Evolutionary conservation across 2,797 vertebrate species (phyloP).

Genomic region (Micropoecilia bifurca): DNA sequence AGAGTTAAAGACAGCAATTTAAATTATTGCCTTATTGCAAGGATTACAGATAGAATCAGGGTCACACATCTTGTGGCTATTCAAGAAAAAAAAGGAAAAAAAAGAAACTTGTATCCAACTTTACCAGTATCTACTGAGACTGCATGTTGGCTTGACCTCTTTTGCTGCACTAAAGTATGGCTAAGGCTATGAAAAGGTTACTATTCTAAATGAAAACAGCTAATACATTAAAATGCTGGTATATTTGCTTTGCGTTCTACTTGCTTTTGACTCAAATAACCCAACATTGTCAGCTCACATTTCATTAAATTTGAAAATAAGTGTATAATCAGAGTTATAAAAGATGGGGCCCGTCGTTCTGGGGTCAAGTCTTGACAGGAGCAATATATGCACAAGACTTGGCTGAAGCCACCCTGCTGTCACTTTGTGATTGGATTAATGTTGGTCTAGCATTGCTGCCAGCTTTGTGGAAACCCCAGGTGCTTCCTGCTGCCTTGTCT

Average conservation of each 20-base stretch:
- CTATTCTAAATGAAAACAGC: neutral
- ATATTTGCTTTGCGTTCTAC: neutral
- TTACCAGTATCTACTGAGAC: neutral
- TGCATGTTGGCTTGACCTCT: neutral
- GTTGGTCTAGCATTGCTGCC: slow-evolving; percentile 40
- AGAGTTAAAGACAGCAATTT: neutral
- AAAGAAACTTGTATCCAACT: neutral
- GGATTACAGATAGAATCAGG: neutral
- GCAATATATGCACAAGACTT: slow-evolving; percentile 80
- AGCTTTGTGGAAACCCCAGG: slow-evolving; percentile 63
- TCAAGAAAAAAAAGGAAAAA: neutral
- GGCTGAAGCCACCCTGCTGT: slow-evolving; percentile 73
- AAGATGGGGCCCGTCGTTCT: slow-evolving; percentile 29
- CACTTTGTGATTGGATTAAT: slow-evolving; percentile 70
- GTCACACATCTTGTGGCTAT: neutral
- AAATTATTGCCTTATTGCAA: neutral
- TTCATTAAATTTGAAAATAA: neutral
- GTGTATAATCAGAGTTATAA: slow-evolving; percentile 5
- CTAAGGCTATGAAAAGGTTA: neutral
- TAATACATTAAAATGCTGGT: neutral
- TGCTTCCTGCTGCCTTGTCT: slow-evolving; percentile 66
- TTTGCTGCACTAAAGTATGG: neutral
- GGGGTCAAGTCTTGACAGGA: slow-evolving; percentile 71
- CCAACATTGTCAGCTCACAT: neutral
- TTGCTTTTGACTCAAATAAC: neutral